A percentile compares a stretch with the other conserved stretches of the same genome.
These are phyloP conservation scores for Hipposideros larvatus DNA, from an alignment of 2,797 vertebrate species.

Conservation along the genomic window DNA sequence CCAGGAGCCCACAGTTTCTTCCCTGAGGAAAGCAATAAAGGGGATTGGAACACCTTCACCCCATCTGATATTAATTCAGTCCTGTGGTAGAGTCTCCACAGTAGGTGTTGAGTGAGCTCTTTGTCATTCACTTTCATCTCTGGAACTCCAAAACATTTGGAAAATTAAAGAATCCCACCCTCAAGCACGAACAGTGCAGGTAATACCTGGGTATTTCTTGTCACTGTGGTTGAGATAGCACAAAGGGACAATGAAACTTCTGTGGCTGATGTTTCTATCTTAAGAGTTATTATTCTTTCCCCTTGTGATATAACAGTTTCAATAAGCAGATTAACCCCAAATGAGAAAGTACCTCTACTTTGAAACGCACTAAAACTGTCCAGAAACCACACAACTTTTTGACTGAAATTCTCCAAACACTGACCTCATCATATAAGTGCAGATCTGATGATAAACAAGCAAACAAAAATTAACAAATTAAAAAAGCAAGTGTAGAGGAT, in stretches of 20 bases:
- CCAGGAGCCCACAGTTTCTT: neutral
- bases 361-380: neutral
- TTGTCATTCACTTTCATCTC: neutral
- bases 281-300: constrained; percentile 19
- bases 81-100: neutral
- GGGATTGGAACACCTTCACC: neutral
- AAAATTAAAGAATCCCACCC: constrained; percentile 40
- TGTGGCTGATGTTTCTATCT: neutral
- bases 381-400: neutral
- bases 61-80: neutral
- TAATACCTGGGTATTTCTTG: neutral
- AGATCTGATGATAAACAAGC: neutral
- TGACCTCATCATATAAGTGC: neutral
- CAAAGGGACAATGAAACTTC: neutral
- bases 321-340: neutral
- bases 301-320: neutral
- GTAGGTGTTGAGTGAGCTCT: neutral
- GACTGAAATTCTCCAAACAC: neutral
- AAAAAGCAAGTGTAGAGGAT: neutral
- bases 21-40: constrained; percentile 15
- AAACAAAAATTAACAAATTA: neutral
- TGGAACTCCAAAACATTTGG: neutral
- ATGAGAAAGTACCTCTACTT: neutral
- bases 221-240: neutral
- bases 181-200: neutral